Percentiles rank a stretch among this genome's conserved stretches.
Evolutionary conservation across 1,140 invertebrate species (phyloP).

Genomic region (Drosophila triauraria): DNA sequence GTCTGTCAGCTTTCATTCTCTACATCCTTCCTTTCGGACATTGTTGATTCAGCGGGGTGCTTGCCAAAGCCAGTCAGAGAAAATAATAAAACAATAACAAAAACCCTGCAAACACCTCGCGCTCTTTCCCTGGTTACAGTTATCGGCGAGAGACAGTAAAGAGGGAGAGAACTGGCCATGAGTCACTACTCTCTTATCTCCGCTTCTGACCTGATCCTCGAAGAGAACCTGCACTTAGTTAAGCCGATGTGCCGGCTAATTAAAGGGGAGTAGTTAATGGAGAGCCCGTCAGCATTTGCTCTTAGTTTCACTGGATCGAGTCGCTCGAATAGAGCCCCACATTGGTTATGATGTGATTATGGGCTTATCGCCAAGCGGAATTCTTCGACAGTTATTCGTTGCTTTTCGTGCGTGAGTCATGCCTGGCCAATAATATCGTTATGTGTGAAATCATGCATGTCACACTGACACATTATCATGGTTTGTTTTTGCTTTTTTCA

Average conservation of each 20-base stretch:
- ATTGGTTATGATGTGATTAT: constrained; percentile 43
- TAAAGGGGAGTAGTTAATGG: constrained; percentile 17
- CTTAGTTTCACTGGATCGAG: constrained; percentile 7
- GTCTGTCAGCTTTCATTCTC: constrained; percentile 23
- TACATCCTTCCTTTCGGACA: constrained; percentile 37
- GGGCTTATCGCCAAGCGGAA: constrained; percentile 53
- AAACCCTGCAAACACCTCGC: constrained; percentile 21
- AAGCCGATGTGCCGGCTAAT: constrained; percentile 24
- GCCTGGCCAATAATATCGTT: constrained; percentile 27
- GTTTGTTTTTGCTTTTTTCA: background rate
- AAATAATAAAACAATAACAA: constrained; percentile 30
- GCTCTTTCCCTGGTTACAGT: constrained; percentile 35
- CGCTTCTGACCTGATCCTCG: constrained; percentile 39
- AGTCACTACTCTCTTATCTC: constrained; percentile 51
- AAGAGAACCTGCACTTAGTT: constrained; percentile 29
- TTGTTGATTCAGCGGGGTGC: constrained; percentile 49
- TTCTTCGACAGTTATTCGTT: constrained; percentile 27
- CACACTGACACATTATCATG: constrained; percentile 18
- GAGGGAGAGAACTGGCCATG: constrained; percentile 28
- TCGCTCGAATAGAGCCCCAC: constrained; percentile 8
- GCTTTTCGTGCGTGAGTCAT: constrained; percentile 49
- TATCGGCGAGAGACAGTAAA: constrained; percentile 44
- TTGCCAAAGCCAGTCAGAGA: constrained; percentile 6
- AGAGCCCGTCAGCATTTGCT: constrained; percentile 2
- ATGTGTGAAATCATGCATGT: constrained; percentile 50